Conservation (phyloP, 1,140 invertebrate species). For the Tribolium castaneum region DNA sequence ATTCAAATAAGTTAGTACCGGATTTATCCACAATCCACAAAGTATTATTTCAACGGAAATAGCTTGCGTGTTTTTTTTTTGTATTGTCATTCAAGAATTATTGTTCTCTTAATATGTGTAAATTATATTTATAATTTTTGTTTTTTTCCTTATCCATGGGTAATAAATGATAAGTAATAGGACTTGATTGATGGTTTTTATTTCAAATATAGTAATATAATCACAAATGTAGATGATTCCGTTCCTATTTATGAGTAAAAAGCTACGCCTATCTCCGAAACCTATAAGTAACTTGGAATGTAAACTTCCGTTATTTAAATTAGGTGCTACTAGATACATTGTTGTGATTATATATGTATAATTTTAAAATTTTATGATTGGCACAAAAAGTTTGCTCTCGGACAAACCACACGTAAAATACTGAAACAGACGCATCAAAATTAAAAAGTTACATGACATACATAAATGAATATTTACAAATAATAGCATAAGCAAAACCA, state of each 20-base stretch:
- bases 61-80: conserved; percentile 16
- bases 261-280: conserved; percentile 42
- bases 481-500: neutral
- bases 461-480: conserved; percentile 38
- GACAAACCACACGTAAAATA: conserved; percentile 32
- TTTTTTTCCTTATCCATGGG: neutral
- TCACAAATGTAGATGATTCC: conserved; percentile 40
- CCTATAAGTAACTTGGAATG: conserved; percentile 36
- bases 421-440: conserved; percentile 13
- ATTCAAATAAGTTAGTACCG: conserved; percentile 59
- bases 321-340: conserved; percentile 18
- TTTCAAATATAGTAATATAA: conserved; percentile 44
- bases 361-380: conserved; percentile 40
- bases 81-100: neutral
- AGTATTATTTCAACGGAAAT: conserved; percentile 62
- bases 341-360: conserved; percentile 31
- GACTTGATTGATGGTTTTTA: conserved; percentile 12
- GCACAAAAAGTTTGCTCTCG: conserved; percentile 41
- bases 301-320: conserved; percentile 26
- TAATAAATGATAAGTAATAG: neutral
- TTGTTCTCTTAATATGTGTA: neutral
- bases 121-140: neutral
- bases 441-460: neutral
- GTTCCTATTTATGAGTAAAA: conserved; percentile 39
- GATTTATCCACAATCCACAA: conserved; percentile 63